phyloP scores from a whole-genome alignment of 2,888 invertebrate genomes.

The Sarcophaga subvicina region DNA sequence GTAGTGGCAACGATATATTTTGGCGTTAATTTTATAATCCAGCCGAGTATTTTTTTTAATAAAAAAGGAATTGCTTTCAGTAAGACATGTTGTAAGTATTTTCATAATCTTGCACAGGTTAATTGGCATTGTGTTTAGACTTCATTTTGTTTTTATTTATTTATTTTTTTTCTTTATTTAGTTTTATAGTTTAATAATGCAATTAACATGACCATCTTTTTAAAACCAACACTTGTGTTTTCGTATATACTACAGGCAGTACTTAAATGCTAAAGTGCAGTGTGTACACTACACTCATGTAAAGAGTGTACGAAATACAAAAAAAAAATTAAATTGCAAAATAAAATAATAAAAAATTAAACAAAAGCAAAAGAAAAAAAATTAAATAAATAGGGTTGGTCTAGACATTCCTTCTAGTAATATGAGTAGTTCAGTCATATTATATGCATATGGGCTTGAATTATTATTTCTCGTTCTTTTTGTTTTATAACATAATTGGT shows the following conservation, averaged over 20 bases:
- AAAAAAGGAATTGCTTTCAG: no score
- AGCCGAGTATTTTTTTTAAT: no score
- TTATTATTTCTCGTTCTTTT: background rate
- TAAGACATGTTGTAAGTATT: no score
- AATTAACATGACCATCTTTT: constrained; percentile 25
- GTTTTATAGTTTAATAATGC: background rate
- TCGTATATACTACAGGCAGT: background rate
- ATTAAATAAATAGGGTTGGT: constrained; percentile 28
- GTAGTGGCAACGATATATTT: no score
- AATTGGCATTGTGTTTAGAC: background rate
- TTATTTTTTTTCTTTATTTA: no score
- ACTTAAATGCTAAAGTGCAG: no score
- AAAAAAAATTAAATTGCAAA: background rate
- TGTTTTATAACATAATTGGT: constrained; percentile 29
- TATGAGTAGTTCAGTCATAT: constrained; percentile 7
- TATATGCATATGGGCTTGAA: background rate
- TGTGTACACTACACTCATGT: no score
- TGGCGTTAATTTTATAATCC: no score
- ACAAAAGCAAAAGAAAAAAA: background rate
- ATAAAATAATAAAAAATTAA: background rate
- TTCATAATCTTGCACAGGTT: no score
- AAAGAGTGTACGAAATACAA: no score
- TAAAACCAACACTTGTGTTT: background rate
- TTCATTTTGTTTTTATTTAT: background rate
- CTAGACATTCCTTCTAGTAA: constrained; percentile 15